Percentiles rank a stretch among this genome's conserved stretches.
These are phyloP conservation scores for Champsocephalus gunnari DNA, from an alignment of 2,797 vertebrate genomes.

Conservation along the genomic window DNA sequence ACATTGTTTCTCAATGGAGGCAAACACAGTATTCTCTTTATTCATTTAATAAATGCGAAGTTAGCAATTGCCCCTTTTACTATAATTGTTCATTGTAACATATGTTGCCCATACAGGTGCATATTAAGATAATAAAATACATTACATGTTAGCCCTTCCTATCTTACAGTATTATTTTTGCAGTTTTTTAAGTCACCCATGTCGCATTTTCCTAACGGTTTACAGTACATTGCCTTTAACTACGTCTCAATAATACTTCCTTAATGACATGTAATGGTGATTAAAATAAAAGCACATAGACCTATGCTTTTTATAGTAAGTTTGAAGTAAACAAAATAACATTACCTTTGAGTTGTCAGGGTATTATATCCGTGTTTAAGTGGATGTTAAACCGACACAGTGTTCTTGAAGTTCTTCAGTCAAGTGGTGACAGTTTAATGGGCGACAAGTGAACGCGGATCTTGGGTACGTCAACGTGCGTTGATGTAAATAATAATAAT, in stretches of 20 bases:
- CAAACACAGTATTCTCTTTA: background rate
- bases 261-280: constrained; percentile 22
- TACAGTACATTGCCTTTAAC: background rate
- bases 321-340: background rate
- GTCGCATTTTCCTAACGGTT: background rate
- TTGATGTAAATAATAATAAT: background rate
- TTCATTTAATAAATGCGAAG: background rate
- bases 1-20: background rate
- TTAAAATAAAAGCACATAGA: background rate
- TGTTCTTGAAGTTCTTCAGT: background rate
- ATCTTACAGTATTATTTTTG: background rate
- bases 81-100: background rate
- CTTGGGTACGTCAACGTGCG: constrained; percentile 49
- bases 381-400: background rate
- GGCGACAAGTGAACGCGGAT: constrained; percentile 52
- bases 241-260: constrained; percentile 47
- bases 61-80: background rate
- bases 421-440: constrained; percentile 12
- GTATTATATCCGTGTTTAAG: constrained; percentile 12
- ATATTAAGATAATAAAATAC: background rate
- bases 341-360: constrained; percentile 58
- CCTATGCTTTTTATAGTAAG: background rate
- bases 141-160: fast-evolving
- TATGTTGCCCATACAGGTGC: background rate
- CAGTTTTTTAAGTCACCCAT: background rate